A percentile compares a stretch with the other conserved stretches of the same genome.
Conservation (phyloP, 2,113 vertebrate species). For the Crotalus horridus region DNA sequence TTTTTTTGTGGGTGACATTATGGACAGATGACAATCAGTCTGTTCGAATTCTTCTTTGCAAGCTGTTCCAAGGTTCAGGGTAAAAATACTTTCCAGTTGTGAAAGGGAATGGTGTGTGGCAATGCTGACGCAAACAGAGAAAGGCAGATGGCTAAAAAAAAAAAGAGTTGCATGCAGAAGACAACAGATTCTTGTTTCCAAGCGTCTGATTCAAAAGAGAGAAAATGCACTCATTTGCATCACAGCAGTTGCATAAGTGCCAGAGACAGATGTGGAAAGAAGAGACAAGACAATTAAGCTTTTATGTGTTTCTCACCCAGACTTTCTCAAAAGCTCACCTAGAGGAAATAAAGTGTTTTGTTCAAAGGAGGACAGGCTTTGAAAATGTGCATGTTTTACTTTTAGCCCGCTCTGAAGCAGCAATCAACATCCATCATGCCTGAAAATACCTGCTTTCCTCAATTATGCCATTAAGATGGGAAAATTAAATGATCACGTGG, state of each 20-base stretch:
- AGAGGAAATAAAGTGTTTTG: slow-evolving; percentile 10
- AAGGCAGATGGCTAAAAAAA: slow-evolving; percentile 19
- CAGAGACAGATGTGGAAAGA: slow-evolving; percentile 1
- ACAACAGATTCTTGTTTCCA: slow-evolving; percentile 21
- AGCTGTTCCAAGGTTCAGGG: background rate
- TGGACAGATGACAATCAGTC: background rate
- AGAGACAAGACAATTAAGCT: slow-evolving; percentile 25
- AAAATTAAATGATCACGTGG: slow-evolving; percentile 6
- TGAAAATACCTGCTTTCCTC: slow-evolving; percentile 13
- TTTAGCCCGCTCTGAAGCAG: background rate
- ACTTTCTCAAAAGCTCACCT: slow-evolving; percentile 15
- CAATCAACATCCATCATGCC: background rate
- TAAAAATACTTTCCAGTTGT: background rate
- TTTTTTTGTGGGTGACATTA: background rate
- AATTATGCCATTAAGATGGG: slow-evolving; percentile 7
- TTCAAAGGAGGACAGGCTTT: background rate
- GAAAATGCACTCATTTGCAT: background rate
- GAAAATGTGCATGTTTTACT: slow-evolving; percentile 11
- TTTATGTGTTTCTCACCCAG: background rate
- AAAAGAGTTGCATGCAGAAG: background rate
- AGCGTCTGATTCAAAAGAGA: slow-evolving; percentile 20
- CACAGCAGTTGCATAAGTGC: background rate
- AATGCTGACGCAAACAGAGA: slow-evolving; percentile 22
- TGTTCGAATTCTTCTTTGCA: background rate
- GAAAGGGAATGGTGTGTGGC: slow-evolving; percentile 17